These are phyloP conservation scores for Epinotia demarniana DNA, from an alignment of 2,888 invertebrate genomes.

Conservation along the genomic window DNA sequence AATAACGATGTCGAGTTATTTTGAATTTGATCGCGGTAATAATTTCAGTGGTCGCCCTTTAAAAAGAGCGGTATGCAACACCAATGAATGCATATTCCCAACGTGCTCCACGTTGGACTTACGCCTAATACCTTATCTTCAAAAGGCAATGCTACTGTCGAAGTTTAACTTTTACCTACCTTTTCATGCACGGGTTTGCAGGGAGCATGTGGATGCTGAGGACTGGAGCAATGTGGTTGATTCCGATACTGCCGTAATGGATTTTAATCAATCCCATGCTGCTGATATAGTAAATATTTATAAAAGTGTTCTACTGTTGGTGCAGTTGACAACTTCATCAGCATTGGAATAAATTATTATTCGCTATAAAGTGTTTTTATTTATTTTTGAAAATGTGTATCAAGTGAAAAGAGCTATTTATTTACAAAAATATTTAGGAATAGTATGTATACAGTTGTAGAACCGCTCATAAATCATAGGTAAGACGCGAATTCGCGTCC, in stretches of 20 bases:
- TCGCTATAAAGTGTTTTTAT: no score
- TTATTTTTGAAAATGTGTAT: conserved; percentile 14
- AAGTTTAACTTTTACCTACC: conserved; percentile 18
- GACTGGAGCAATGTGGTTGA: no score
- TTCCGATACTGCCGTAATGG: no score
- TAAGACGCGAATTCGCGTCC: no score
- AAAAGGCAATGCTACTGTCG: conserved; percentile 21
- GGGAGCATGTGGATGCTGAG: conserved; percentile 24
- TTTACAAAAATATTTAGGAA: conserved; percentile 13
- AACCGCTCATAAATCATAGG: conserved; percentile 15
- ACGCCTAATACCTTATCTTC: conserved; percentile 7
- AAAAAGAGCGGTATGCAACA: conserved; percentile 8
- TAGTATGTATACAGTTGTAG: conserved; percentile 10
- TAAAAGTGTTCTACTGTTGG: no score
- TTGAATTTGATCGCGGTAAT: no score
- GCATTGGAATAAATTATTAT: no score
- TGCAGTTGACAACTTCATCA: no score
- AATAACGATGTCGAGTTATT: no score
- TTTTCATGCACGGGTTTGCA: conserved; percentile 17
- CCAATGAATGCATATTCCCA: conserved; percentile 15
- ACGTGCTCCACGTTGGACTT: conserved; percentile 15
- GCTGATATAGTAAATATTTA: no score
- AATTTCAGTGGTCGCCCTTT: no score
- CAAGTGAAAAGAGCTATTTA: conserved; percentile 11
- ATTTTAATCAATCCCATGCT: no score